These are phyloP conservation scores for Hyposmocoma kahamanoa DNA, from an alignment of 1,140 invertebrate species.

Conservation along the genomic window DNA sequence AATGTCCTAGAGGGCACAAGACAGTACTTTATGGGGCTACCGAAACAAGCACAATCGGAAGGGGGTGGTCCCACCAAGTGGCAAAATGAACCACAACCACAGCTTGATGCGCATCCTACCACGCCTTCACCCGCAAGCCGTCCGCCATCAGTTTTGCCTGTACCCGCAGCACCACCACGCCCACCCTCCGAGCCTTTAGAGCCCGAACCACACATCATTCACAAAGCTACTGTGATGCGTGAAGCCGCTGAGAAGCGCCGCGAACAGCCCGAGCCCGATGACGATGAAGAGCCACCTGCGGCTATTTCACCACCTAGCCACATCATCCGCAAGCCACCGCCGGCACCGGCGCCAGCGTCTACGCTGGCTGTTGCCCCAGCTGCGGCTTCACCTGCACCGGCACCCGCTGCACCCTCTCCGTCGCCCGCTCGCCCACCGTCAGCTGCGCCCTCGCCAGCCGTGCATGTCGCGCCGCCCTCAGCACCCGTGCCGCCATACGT, in stretches of 20 bases:
- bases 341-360: constrained; percentile 38
- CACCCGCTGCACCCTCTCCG: constrained; percentile 47
- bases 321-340: constrained; percentile 57
- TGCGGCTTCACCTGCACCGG: constrained; percentile 54
- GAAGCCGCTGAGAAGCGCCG: constrained; percentile 69
- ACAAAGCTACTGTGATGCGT: constrained; percentile 71
- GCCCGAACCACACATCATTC: constrained; percentile 64
- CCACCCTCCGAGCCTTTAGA: constrained; percentile 62
- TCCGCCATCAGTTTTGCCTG: constrained; percentile 56
- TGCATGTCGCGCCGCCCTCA: constrained; percentile 18
- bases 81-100: constrained; percentile 64
- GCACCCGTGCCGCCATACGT: constrained; percentile 16
- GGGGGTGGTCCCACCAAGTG: constrained; percentile 53
- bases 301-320: constrained; percentile 63
- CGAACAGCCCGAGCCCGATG: constrained; percentile 58
- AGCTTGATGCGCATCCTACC: constrained; percentile 55
- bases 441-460: constrained; percentile 29
- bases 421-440: constrained; percentile 51
- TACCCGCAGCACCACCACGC: constrained; percentile 50
- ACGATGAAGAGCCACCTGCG: constrained; percentile 54
- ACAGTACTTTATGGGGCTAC: constrained; percentile 85
- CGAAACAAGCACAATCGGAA: constrained; percentile 72
- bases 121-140: constrained; percentile 49
- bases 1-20: constrained; percentile 86
- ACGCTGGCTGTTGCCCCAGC: constrained; percentile 38